phyloP scores from a whole-genome alignment of 1,140 invertebrate genomes.

The Drosophila aff. region DNA sequence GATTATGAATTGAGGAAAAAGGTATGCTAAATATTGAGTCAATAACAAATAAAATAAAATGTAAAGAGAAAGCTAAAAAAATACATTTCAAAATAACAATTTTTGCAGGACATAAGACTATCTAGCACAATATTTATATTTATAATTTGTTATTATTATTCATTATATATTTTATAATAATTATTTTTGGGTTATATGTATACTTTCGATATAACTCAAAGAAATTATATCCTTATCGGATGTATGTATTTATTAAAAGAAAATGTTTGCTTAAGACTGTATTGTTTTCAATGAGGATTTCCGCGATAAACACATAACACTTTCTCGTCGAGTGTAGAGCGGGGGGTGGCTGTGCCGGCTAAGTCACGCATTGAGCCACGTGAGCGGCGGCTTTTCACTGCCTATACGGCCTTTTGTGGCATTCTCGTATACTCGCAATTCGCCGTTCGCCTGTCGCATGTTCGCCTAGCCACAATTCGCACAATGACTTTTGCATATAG shows the following conservation, averaged over 20 bases:
- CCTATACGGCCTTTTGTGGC: slow-evolving; percentile 26
- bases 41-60: too few species aligned
- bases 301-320: background rate
- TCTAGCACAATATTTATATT: background rate
- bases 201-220: background rate
- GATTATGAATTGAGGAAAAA: background rate
- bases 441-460: slow-evolving; percentile 3
- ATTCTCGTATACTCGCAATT: slow-evolving; percentile 4
- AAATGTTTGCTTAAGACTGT: background rate
- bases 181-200: background rate
- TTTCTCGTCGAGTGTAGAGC: background rate
- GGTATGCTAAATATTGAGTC: background rate
- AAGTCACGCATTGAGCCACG: slow-evolving; percentile 40
- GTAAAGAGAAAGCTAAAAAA: background rate
- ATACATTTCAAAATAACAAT: background rate
- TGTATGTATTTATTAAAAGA: background rate
- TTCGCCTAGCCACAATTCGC: slow-evolving; percentile 5
- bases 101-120: background rate
- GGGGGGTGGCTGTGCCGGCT: slow-evolving; percentile 4
- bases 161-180: background rate
- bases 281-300: background rate
- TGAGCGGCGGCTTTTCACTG: slow-evolving; percentile 33
- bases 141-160: background rate
- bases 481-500: slow-evolving; percentile 11
- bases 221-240: background rate